A percentile compares a stretch with the other conserved stretches of the same genome.
These are phyloP conservation scores for Geopemphigus sp. DNA, from an alignment of 1,140 invertebrate genomes.

Conservation along the genomic window DNA sequence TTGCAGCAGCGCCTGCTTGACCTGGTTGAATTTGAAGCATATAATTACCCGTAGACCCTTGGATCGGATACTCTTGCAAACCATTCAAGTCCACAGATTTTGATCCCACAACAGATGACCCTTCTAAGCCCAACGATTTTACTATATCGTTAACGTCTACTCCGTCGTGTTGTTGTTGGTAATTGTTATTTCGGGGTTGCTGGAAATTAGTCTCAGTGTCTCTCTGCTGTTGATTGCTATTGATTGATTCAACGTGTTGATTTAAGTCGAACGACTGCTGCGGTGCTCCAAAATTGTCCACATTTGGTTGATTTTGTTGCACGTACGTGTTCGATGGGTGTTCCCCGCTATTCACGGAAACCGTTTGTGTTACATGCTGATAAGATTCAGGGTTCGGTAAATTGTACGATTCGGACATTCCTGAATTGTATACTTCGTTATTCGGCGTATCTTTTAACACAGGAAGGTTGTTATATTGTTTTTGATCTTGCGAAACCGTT, in stretches of 20 bases:
- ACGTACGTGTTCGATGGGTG: neutral
- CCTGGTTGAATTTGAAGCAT: conserved; percentile 69
- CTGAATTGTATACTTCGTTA: conserved; percentile 2
- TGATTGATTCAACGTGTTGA: neutral
- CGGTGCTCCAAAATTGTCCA: neutral
- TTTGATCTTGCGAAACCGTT: neutral
- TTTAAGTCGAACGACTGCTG: conserved; percentile 31
- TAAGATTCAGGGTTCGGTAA: conserved; percentile 23
- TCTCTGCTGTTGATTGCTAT: conserved; percentile 4
- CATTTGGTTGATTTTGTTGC: conserved; percentile 17
- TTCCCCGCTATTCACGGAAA: neutral
- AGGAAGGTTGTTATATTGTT: neutral
- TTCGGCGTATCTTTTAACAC: neutral
- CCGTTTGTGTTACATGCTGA: conserved; percentile 29
- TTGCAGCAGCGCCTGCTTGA: conserved; percentile 57
- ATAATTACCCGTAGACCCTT: conserved; percentile 59
- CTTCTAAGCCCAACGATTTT: conserved; percentile 52
- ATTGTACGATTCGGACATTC: neutral
- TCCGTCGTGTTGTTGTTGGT: conserved; percentile 29
- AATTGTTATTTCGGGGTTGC: conserved; percentile 12
- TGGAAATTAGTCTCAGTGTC: neutral
- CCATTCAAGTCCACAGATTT: conserved; percentile 50
- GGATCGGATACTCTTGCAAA: conserved; percentile 59
- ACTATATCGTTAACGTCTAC: conserved; percentile 51
- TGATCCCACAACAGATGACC: conserved; percentile 46